These are phyloP conservation scores for Myrmecophaga tridactyla DNA, from an alignment of 2,113 vertebrate species.

Conservation along the genomic window DNA sequence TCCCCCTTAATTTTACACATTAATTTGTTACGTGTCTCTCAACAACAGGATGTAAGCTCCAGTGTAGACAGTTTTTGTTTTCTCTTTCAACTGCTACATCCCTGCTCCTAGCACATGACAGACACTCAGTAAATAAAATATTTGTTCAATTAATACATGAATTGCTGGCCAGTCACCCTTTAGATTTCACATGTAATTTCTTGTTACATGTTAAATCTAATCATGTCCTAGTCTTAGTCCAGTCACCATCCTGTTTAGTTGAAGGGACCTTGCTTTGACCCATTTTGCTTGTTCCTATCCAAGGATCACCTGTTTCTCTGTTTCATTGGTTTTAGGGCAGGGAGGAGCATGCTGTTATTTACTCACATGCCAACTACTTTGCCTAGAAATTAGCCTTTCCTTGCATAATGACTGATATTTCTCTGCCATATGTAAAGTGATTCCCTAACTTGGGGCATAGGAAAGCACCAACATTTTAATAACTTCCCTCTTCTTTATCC, in stretches of 20 bases:
- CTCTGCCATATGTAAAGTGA: not conserved
- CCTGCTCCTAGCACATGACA: not conserved
- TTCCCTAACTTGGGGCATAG: not conserved
- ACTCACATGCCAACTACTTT: not conserved
- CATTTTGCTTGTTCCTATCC: not conserved
- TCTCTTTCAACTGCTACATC: not conserved
- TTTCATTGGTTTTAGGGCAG: not conserved
- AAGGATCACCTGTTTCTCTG: not conserved
- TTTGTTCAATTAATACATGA: not conserved
- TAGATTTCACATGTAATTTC: not conserved
- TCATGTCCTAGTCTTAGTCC: not conserved
- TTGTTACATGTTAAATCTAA: not conserved
- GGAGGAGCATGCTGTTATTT: not conserved
- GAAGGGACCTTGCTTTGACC: not conserved
- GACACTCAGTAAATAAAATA: not conserved
- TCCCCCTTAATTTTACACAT: not conserved
- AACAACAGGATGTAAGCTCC: not conserved
- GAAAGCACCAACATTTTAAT: not conserved
- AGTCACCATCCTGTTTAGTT: not conserved
- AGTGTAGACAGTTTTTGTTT: not conserved
- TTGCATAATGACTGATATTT: not conserved
- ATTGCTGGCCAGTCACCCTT: not conserved
- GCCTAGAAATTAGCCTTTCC: not conserved
- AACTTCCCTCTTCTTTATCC: constrained; percentile 20
- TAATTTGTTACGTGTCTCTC: not conserved